Conservation (phyloP, 2,113 vertebrate genomes). For the Alexandromys fortis region DNA sequence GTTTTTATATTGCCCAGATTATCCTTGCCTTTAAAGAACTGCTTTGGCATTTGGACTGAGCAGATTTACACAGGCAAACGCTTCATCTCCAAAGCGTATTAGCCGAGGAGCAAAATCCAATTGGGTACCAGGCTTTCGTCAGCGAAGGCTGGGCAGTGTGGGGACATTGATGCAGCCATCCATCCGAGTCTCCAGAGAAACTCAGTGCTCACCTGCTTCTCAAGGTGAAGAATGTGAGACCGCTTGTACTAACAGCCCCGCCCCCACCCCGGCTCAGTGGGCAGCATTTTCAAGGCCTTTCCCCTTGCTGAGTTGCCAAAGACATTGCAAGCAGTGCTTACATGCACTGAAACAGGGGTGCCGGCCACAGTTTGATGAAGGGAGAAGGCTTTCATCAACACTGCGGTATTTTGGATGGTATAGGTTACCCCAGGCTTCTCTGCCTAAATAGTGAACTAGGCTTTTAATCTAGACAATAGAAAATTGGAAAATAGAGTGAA, state of each 20-base stretch:
- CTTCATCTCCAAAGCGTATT: neutral
- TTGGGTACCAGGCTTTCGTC: neutral
- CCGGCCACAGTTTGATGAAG: neutral
- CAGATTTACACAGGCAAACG: slow-evolving; percentile 35
- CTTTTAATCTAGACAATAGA: too few species aligned
- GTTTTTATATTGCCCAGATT: slow-evolving; percentile 68
- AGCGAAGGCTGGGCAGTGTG: neutral
- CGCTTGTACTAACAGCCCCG: slow-evolving; percentile 31
- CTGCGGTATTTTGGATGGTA: neutral
- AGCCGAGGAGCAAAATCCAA: slow-evolving; percentile 25
- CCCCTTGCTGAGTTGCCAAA: neutral
- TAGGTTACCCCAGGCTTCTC: neutral
- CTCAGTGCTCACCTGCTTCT: neutral
- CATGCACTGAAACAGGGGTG: neutral
- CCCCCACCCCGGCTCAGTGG: neutral
- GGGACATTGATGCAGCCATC: neutral
- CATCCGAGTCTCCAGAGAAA: neutral
- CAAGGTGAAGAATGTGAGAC: neutral
- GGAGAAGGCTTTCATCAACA: neutral
- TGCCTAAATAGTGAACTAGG: neutral
- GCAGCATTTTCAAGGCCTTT: slow-evolving; percentile 32
- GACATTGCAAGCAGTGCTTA: neutral
- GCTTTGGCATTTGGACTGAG: slow-evolving; percentile 46
- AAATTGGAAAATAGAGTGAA: neutral
- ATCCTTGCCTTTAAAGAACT: slow-evolving; percentile 63